Evolutionary conservation across 2,888 invertebrate genomes (phyloP), one percentile per base, ranked within the genome.

Genomic region (Bruchidius siliquastri): DNA sequence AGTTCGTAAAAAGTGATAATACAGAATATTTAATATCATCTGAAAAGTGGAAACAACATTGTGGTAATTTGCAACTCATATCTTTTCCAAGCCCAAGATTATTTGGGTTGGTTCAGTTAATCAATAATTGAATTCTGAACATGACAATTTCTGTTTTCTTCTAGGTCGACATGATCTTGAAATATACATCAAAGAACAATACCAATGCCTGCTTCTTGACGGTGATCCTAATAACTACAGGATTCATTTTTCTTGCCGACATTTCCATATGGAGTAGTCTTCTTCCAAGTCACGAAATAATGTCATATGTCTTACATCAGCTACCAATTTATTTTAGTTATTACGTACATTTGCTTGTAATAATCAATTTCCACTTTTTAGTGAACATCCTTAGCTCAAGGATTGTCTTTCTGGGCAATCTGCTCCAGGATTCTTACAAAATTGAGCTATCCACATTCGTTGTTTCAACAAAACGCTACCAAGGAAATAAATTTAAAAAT

Each of bases 131-230:
- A 26, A 4, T 26, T 26, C 26, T 2, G 26, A 8, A 2, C 26
- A 26, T 26, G 2, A 4, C 26, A 26, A 26, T 4, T 26, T 26
- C 26, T 26, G 8, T 26, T 13, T 32, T 69, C 21, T 72, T 73
- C 32, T 22, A 74, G 74, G 67, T 71, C 20, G 74, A 74, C 66
- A 69, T 20, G n/a, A 66, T 70, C 20, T 67, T 72, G 32, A 72
- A 70, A 26, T 68, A 49, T 30, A 22, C 20, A 18, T 8, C 20
- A 68, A 68, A 20, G 18, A n/a, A 22, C 2, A 68, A 49, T 13
- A 49, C 1, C 3, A 13, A 49, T 49, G 49, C 18, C 49, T 49
- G 6, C 1, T 13, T 49, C 18, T 8, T 18, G 49, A 49, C 18
- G 49, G 1, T 18, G 18, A 18, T 49, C 18, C 6, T 49, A 49